Percentiles rank a stretch among this genome's conserved stretches.
Evolutionary conservation across 2,113 vertebrate species (phyloP).

Genomic region (Chloropsis hardwickii): DNA sequence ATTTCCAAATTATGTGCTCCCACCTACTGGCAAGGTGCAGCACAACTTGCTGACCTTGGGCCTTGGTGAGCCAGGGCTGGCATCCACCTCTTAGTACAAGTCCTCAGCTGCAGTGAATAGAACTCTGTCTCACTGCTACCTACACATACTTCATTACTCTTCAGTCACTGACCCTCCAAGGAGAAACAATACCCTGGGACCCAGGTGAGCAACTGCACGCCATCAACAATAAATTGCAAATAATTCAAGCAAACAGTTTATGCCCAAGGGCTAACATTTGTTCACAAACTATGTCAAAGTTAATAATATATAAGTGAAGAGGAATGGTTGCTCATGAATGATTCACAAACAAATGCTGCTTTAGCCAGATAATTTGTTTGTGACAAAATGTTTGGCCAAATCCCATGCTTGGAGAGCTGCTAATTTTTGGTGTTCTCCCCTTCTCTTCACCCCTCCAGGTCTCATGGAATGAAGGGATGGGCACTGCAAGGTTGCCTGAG

Average conservation of each 20-base stretch:
- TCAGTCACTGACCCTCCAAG: not conserved
- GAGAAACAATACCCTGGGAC: not conserved
- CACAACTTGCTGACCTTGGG: not conserved
- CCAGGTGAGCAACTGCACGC: not conserved
- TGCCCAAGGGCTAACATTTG: not conserved
- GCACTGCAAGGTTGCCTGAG: not conserved
- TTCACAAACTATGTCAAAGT: not conserved
- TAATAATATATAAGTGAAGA: not conserved
- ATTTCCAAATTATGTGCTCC: not conserved
- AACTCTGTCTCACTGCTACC: not conserved
- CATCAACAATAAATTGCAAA: not conserved
- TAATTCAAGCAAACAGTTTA: conserved; percentile 16
- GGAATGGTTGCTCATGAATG: not conserved
- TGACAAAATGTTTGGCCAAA: not conserved
- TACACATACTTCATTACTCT: not conserved
- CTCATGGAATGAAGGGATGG: not conserved
- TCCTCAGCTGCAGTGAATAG: not conserved
- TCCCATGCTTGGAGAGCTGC: not conserved
- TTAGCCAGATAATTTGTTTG: not conserved
- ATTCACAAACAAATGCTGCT: not conserved
- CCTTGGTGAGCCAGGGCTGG: not conserved
- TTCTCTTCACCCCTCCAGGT: not conserved
- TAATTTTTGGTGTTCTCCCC: not conserved
- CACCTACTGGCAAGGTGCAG: not conserved
- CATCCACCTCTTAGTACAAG: not conserved